Base-by-base conservation (phyloP, 2,113 vertebrate species). In the Parus major region DNA sequence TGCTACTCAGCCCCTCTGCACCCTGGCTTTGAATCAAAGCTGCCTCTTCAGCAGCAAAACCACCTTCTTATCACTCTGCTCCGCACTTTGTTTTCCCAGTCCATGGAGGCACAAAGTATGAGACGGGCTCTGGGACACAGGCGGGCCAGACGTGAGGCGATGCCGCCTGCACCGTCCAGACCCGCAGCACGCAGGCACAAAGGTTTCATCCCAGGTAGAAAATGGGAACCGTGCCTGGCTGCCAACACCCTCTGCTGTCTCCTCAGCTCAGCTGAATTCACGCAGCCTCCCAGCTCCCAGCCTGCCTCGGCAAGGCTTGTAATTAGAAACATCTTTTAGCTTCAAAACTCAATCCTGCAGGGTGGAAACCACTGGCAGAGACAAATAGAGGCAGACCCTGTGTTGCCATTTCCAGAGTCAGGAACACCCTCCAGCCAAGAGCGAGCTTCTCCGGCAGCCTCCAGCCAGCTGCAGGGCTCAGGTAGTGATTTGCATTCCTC, bases 281-380 rank as follows among this genome's bases (percentile, higher is more conserved):
- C 0, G 0, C 49, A 49, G 68, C 41, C 64, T 59, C 53, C 36
- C 53, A 27, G 71, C 41, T 94, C 82, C 60, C 77, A 29, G 63
- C n/a, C 92, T 76, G 84, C 61, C 49, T 80, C 85, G n/a, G 82
- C 73, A 60, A 13, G 5, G 52, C 57, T 71, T 24, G 41, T 76
- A 61, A 84, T 75, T 61, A 68, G 72, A 87, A 93, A 95, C 86
- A 92, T 56, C 95, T 92, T 94, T 53, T 46, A 56, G 65, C 89
- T 92, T 91, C 91, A 92, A 86, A 93, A 92, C 71, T 5, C 55
- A 73, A 47, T 72, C 71, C 80, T 72, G 50, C 64, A 28, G 86
- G 68, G 91, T 92, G 88, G 82, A 90, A 95, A 75, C 22, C 56
- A 15, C 83, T 47, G 72, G 60, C 35, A 63, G 50, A 66, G 41